Percentiles rank a stretch among this genome's conserved stretches.
These are phyloP conservation scores for Oncorhynchus kisutch DNA, from an alignment of 2,113 vertebrate species.

Conservation along the genomic window DNA sequence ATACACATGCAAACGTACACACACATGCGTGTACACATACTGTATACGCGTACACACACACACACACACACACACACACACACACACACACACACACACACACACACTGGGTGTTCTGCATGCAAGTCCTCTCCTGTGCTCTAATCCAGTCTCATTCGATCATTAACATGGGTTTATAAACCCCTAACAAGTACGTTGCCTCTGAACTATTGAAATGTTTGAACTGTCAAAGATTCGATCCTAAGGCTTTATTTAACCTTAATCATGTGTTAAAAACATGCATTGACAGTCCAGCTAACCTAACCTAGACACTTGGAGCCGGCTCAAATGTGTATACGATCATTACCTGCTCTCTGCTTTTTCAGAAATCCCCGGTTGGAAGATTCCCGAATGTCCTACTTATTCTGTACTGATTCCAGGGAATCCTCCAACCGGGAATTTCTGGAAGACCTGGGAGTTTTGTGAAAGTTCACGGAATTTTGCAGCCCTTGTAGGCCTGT, in stretches of 20 bases:
- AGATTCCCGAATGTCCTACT: too few relatives aligned
- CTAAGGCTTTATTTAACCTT: constrained; percentile 25
- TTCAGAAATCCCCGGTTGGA: too few relatives aligned
- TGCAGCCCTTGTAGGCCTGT: not conserved
- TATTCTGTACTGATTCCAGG: too few relatives aligned
- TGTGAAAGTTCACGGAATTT: too few relatives aligned
- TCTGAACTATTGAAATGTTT: constrained; percentile 20
- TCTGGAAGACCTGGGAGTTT: too few relatives aligned
- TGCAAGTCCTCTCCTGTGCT: constrained; percentile 23
- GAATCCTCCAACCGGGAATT: not conserved
- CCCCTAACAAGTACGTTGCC: constrained; percentile 54
- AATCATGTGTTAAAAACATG: constrained; percentile 35
- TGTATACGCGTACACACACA: not conserved
- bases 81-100: too few relatives aligned
- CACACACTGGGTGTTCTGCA: constrained; percentile 51
- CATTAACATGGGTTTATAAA: constrained; percentile 49
- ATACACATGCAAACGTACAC: constrained; percentile 5
- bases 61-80: too few relatives aligned
- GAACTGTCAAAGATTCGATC: constrained; percentile 44
- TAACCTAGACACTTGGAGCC: constrained; percentile 11
- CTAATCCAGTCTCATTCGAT: constrained; percentile 16
- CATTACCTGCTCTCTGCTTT: constrained; percentile 35
- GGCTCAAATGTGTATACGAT: constrained; percentile 36
- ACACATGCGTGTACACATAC: constrained; percentile 12
- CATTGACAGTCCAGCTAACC: constrained; percentile 36